Percentiles rank a stretch among this genome's conserved stretches.
Conservation (phyloP, 2,113 vertebrate species). For the Chaetodon auriga region DNA sequence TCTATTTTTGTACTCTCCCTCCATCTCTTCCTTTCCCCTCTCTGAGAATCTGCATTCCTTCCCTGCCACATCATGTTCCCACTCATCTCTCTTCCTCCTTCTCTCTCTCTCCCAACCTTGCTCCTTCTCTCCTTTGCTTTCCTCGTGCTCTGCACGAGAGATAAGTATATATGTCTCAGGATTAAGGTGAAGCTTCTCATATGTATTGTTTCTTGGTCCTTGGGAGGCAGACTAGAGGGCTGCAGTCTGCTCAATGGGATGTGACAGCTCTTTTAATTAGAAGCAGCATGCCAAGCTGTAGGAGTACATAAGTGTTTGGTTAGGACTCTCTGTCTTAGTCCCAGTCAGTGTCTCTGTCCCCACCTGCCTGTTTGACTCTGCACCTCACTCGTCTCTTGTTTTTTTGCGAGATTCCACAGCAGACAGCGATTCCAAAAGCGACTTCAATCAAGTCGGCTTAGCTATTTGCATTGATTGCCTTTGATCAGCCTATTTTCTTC, state of each 20-base stretch:
- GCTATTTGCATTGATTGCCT: conserved; percentile 21
- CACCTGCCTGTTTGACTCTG: conserved; percentile 25
- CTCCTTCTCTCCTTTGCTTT: conserved; percentile 26
- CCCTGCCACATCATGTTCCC: conserved; percentile 6
- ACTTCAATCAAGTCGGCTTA: conserved; percentile 17
- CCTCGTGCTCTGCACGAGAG: conserved; percentile 19
- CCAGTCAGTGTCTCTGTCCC: conserved; percentile 10
- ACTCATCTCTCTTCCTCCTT: neutral
- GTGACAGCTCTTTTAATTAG: conserved; percentile 64
- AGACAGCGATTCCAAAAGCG: conserved; percentile 18
- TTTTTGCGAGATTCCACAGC: conserved; percentile 31
- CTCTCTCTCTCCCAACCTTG: neutral
- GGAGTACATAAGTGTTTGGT: conserved; percentile 42
- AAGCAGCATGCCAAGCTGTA: conserved; percentile 37
- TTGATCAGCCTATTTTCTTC: conserved; percentile 39
- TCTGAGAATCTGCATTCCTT: conserved; percentile 22
- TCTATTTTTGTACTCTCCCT: conserved; percentile 24
- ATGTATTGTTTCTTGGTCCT: conserved; percentile 24
- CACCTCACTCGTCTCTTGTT: conserved; percentile 23
- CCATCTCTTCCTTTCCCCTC: conserved; percentile 9
- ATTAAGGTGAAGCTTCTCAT: conserved; percentile 54
- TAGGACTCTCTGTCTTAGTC: conserved; percentile 24
- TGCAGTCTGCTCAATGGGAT: conserved; percentile 58
- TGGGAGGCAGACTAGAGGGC: neutral
- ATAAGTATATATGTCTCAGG: conserved; percentile 46